Base-by-base conservation (phyloP, 2,113 vertebrate species). In the Dunckerocampus dactyliophorus region DNA sequence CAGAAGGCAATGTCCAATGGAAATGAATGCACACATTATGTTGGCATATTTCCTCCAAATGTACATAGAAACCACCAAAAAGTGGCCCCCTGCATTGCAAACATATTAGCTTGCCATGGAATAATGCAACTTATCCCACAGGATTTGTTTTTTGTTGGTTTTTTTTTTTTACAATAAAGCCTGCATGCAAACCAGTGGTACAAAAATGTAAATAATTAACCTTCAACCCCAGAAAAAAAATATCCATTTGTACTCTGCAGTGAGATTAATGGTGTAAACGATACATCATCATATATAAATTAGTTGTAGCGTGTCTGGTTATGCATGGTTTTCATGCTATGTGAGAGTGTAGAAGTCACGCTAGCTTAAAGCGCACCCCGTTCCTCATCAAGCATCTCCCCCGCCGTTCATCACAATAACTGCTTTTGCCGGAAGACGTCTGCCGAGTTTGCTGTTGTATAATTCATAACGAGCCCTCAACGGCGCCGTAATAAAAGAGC, bases 391-490 rank as follows among this genome's bases (percentile, higher is more conserved):
- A 42, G 60, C 68, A 58, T 47, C 46, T 69, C 62, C 21, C 45
- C 50, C 42, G 8, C 55, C 62, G 17, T 71, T 77, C 64, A 74
- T 74, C 49, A 28, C 58, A 73, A 80, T 75, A 13, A 63, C 42
- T n/a, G 24, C 10, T 46, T 63, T 22, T 48, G 45, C 62, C 70
- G 61, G 71, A 62, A 63, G 54, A 74, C 50, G 15, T 65, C 61
- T 34, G 31, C 31, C 4, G 60, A 62, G 53, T 68, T 52, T 65
- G 64, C 56, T 51, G 48, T 52, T 76, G 61, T 73, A 60, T 79
- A 74, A 81, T 80, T 82, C 72, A 76, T 69, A 66, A 76, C 62
- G 42, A 43, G 72, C 75, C 47, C 63, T 53, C 37, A 34, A 67
- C 63, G 70, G 50, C 59, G 59, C 75, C 76, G 61, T 68, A 69